Percentiles rank a stretch among this genome's conserved stretches.
These are phyloP conservation scores for Lissonota sp. DNA, from an alignment of 2,888 invertebrate genomes.

Conservation along the genomic window DNA sequence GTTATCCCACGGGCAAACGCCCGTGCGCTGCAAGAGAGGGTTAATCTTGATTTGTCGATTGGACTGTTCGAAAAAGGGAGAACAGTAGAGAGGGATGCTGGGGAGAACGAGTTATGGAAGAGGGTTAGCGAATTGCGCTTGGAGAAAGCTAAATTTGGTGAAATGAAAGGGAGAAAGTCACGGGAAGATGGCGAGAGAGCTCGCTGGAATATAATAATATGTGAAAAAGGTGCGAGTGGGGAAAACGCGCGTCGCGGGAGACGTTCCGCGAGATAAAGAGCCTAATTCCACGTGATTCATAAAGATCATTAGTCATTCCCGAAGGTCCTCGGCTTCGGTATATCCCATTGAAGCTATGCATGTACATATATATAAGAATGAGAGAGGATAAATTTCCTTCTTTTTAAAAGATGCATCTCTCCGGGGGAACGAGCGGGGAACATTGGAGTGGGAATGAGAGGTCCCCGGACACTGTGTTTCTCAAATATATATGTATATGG, in stretches of 20 bases:
- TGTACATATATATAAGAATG: slow-evolving; percentile 15
- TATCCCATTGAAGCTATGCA: slow-evolving; percentile 23
- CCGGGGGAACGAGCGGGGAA: slow-evolving; percentile 34
- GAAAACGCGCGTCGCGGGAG: slow-evolving; percentile 43
- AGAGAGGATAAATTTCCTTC: slow-evolving; percentile 55
- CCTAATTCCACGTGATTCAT: slow-evolving; percentile 73
- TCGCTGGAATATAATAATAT: slow-evolving; percentile 37
- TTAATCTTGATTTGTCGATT: slow-evolving; percentile 72
- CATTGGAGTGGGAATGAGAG: slow-evolving; percentile 23
- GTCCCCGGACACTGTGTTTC: slow-evolving; percentile 20
- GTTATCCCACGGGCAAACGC: slow-evolving; percentile 70
- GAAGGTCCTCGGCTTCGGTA: slow-evolving; percentile 51
- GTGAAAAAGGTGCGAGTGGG: slow-evolving; percentile 30
- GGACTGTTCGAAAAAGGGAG: slow-evolving; percentile 39
- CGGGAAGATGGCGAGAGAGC: slow-evolving; percentile 40
- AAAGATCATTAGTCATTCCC: slow-evolving; percentile 72
- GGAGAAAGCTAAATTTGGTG: slow-evolving; percentile 19
- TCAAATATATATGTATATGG: slow-evolving; percentile 3
- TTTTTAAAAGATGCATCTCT: slow-evolving; percentile 59
- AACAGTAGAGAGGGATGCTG: slow-evolving; percentile 43
- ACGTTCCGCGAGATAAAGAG: slow-evolving; percentile 63
- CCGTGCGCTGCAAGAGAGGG: slow-evolving; percentile 51
- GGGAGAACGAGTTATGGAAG: slow-evolving; percentile 34
- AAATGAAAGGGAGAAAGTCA: slow-evolving; percentile 6
- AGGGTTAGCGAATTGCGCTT: neutral